Conservation (phyloP, 1,140 invertebrate species). For the Tyrophagus putrescentiae region DNA sequence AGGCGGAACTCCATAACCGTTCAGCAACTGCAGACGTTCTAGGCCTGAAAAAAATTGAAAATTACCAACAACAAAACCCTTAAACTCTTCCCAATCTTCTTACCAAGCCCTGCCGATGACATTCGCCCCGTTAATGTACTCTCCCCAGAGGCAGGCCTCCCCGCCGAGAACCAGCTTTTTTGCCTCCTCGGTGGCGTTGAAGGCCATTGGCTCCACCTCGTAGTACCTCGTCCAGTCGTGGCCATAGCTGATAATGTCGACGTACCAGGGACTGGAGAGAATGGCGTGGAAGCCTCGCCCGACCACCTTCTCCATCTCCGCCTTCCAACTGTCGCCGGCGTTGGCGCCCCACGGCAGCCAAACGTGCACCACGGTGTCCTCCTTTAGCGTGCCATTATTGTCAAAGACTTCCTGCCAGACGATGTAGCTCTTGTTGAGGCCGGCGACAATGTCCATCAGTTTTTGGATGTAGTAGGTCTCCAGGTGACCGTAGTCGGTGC, state of each 20-base stretch:
- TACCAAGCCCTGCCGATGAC: constrained; percentile 25
- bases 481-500: constrained; percentile 41
- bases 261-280: constrained; percentile 33
- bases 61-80: background rate
- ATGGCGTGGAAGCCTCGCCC: constrained; percentile 30
- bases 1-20: constrained; percentile 25
- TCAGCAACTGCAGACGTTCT: constrained; percentile 29
- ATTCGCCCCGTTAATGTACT: constrained; percentile 34
- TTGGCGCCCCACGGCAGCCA: constrained; percentile 53
- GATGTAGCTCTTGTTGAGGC: constrained; percentile 41
- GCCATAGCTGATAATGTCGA: constrained; percentile 36
- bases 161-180: constrained; percentile 30
- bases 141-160: constrained; percentile 33
- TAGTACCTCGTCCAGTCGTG: constrained; percentile 35
- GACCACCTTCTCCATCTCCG: constrained; percentile 36
- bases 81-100: no score
- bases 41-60: constrained; percentile 16
- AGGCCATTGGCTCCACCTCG: constrained; percentile 7
- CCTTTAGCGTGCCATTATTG: constrained; percentile 49
- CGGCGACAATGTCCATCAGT: constrained; percentile 39
- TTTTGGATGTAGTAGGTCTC: constrained; percentile 53
- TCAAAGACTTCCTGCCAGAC: constrained; percentile 88
- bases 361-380: constrained; percentile 53
- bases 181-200: constrained; percentile 14
- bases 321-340: constrained; percentile 30